Conservation (phyloP, 2,113 vertebrate species). For the Eulacestoma nigropectus region DNA sequence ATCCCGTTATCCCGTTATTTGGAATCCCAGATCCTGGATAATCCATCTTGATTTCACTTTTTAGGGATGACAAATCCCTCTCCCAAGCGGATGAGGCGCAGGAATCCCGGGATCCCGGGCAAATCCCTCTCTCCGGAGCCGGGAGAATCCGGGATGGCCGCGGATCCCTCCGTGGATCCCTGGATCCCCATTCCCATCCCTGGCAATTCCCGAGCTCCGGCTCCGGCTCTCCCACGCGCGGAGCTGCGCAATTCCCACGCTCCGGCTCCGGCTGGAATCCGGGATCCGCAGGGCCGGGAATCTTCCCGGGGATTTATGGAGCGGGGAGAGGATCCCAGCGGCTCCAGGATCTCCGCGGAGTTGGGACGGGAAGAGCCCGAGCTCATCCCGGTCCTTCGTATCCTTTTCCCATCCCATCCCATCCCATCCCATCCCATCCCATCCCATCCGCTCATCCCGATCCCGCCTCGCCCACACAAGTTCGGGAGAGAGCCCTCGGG, state of each 20-base stretch:
- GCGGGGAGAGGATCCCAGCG: neutral
- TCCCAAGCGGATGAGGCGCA: neutral
- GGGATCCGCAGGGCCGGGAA: neutral
- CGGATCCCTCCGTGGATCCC: neutral
- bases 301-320: neutral
- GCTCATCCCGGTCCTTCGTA: neutral
- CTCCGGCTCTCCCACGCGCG: neutral
- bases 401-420: rapidly evolving
- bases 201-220: neutral
- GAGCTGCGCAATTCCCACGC: neutral
- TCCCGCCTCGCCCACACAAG: neutral
- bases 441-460: neutral
- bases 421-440: neutral
- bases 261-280: neutral
- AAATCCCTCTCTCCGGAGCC: neutral
- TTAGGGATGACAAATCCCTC: too few species aligned
- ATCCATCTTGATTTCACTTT: rapidly evolving
- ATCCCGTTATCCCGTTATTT: rapidly evolving
- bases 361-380: neutral
- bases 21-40: neutral
- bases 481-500: too few species aligned
- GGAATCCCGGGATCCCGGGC: neutral
- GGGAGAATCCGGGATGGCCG: neutral
- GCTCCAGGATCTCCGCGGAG: neutral
- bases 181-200: neutral